Conservation (phyloP, 92 coral and sea anemone genomes). For the Zoanthus sansibaricus region DNA sequence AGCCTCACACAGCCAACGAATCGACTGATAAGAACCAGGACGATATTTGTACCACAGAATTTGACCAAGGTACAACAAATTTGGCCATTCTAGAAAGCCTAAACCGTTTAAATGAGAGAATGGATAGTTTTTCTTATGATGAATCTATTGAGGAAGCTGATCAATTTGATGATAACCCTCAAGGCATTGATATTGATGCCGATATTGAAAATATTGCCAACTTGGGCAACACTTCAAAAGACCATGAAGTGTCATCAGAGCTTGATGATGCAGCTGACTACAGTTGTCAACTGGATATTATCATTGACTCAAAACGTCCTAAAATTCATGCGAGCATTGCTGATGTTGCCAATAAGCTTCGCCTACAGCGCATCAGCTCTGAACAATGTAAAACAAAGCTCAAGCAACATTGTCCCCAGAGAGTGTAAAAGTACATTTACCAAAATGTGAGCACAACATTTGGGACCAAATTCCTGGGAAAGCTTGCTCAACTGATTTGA, state of each 20-base stretch:
- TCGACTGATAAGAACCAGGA: not conserved
- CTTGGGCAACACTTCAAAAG: conserved; percentile 23
- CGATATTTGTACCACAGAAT: conserved; percentile 26
- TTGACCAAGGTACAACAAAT: conserved; percentile 10
- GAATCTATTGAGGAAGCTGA: conserved; percentile 26
- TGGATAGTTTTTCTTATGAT: conserved; percentile 28
- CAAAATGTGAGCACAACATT: conserved; percentile 49
- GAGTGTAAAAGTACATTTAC: conserved; percentile 37
- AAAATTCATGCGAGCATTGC: conserved; percentile 27
- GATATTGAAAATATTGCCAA: conserved; percentile 22
- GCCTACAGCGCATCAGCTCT: conserved; percentile 42
- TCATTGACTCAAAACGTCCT: conserved; percentile 14
- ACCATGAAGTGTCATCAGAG: conserved; percentile 36
- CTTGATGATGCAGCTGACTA: conserved; percentile 8
- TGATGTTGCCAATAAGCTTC: conserved; percentile 45
- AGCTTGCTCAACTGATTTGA: conserved; percentile 30
- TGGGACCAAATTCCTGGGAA: conserved; percentile 56
- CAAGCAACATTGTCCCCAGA: conserved; percentile 44
- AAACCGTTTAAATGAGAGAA: conserved; percentile 44
- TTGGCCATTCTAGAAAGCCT: not conserved
- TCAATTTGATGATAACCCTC: not conserved
- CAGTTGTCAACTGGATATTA: too few species aligned
- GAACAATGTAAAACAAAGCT: conserved; percentile 44
- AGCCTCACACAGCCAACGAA: not conserved
- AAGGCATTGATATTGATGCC: conserved; percentile 7